A percentile compares a stretch with the other conserved stretches of the same genome.
phyloP scores from a whole-genome alignment of 1,140 invertebrate species.

The Dreissena rostriformis region DNA sequence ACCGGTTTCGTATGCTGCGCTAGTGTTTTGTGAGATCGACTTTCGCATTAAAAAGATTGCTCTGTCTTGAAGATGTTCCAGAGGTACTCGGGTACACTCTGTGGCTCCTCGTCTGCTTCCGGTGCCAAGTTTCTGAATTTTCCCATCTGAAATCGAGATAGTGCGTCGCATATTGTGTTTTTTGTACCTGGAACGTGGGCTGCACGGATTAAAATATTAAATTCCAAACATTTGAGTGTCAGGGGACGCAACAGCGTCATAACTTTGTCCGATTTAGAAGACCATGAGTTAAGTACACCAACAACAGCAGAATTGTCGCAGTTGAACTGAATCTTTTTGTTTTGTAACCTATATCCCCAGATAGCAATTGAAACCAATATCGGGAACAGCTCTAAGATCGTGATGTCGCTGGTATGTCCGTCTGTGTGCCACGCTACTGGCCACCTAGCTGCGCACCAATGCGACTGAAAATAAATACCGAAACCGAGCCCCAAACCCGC shows the following conservation, averaged over 20 bases:
- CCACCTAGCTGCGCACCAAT: constrained; percentile 12
- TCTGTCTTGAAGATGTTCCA: constrained; percentile 11
- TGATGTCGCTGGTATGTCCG: constrained; percentile 12
- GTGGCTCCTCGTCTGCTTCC: constrained; percentile 5
- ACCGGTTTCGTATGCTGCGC: background rate
- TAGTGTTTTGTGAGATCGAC: background rate
- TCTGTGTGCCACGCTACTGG: background rate
- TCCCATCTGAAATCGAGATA: constrained; percentile 34
- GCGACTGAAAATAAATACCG: background rate
- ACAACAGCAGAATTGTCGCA: constrained; percentile 2
- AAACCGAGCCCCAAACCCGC: background rate
- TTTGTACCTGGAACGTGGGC: constrained; percentile 1
- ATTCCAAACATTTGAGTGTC: background rate
- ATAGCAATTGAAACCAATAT: constrained; percentile 14
- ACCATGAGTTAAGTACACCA: background rate
- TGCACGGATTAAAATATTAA: constrained; percentile 14
- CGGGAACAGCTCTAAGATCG: constrained; percentile 7
- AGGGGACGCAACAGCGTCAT: background rate
- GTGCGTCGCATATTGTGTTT: constrained; percentile 18
- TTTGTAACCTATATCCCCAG: background rate
- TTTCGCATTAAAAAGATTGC: background rate
- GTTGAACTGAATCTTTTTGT: constrained; percentile 2
- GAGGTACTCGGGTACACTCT: background rate
- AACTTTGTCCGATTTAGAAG: constrained; percentile 10
- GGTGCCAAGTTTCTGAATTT: constrained; percentile 4